phyloP scores from a whole-genome alignment of 2,888 invertebrate genomes.

The Macrophya annulata region DNA sequence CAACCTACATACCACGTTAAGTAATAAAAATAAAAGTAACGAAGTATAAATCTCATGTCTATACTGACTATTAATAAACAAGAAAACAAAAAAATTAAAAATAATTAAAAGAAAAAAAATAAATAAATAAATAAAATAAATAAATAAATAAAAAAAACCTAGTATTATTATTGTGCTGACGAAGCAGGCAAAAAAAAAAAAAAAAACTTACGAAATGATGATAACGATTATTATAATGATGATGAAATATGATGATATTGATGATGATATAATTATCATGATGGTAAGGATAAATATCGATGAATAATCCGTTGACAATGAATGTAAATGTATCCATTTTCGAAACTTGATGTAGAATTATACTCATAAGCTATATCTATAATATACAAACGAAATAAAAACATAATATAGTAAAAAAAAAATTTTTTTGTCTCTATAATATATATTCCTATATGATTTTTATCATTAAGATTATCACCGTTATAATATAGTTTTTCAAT shows the following conservation, averaged over 20 bases:
- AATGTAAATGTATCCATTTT: constrained; percentile 80
- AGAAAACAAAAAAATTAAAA: constrained; percentile 56
- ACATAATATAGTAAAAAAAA: constrained; percentile 62
- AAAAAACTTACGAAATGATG: constrained; percentile 45
- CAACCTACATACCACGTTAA: constrained; percentile 74
- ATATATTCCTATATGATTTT: too few species aligned
- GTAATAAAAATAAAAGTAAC: constrained; percentile 70
- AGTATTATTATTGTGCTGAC: constrained; percentile 50
- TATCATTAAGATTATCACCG: constrained; percentile 29
- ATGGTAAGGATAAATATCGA: constrained; percentile 41
- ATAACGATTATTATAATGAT: constrained; percentile 47
- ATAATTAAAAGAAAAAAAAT: constrained; percentile 52
- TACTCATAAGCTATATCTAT: constrained; percentile 80
- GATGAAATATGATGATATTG: constrained; percentile 41
- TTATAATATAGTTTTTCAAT: too few species aligned
- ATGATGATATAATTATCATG: constrained; percentile 55
- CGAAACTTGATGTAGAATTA: constrained; percentile 79
- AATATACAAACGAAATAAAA: constrained; percentile 79
- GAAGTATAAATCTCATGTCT: constrained; percentile 71
- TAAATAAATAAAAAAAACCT: constrained; percentile 7
- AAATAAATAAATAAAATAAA: background rate
- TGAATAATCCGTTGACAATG: constrained; percentile 79
- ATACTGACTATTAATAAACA: constrained; percentile 71
- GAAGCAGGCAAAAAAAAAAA: constrained; percentile 18
- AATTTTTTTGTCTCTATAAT: background rate